phyloP scores from a whole-genome alignment of 2,797 vertebrate genomes.

The Caiman crocodilus region DNA sequence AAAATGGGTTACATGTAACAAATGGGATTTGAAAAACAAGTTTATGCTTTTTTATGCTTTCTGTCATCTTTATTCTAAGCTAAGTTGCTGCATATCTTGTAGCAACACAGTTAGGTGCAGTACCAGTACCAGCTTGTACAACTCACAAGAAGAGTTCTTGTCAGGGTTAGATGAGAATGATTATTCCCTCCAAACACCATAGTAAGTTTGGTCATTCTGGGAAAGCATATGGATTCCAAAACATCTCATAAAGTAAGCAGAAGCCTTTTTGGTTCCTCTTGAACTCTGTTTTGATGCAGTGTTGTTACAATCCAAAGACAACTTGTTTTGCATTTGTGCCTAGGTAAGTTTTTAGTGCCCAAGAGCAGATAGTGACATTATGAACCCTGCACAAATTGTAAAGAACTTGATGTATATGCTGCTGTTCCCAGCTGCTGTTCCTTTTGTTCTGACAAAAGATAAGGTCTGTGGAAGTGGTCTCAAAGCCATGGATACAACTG shows the following conservation, averaged over 20 bases:
- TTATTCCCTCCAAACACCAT: neutral
- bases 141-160: neutral
- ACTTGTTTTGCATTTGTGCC: neutral
- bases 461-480: neutral
- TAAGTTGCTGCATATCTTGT: neutral
- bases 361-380: rapidly evolving
- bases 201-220: neutral
- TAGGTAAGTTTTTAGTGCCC: neutral
- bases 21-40: neutral
- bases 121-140: neutral
- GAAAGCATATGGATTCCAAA: neutral
- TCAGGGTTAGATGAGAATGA: neutral
- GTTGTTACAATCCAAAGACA: neutral
- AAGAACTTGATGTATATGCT: neutral
- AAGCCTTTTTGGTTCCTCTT: neutral
- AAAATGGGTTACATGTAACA: neutral
- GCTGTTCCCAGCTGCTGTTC: neutral
- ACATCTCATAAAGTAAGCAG: neutral
- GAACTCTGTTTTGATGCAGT: neutral
- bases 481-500: rapidly evolving
- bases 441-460: neutral
- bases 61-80: neutral
- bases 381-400: neutral
- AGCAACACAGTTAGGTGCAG: neutral
- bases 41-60: neutral